phyloP scores from a whole-genome alignment of 2,888 invertebrate genomes.

The Epinotia ramella region DNA sequence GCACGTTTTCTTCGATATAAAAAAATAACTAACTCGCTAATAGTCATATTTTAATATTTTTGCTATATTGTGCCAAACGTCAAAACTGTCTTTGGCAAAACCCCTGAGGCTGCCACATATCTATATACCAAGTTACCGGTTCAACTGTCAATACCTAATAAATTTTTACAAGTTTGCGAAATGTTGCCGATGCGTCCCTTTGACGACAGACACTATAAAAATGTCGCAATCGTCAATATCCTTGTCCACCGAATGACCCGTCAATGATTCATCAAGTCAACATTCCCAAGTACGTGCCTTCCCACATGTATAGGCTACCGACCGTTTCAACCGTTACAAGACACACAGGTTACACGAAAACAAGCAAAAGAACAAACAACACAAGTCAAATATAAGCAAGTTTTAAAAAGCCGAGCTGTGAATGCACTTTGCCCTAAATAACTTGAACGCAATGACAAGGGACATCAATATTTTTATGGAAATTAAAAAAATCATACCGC shows the following conservation, averaged over 20 bases:
- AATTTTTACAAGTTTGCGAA: too few species aligned
- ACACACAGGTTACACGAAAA: conserved; percentile 5
- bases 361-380: not conserved
- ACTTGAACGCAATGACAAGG: not conserved
- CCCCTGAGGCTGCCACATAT: too few species aligned
- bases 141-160: too few species aligned
- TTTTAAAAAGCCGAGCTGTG: not conserved
- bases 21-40: too few species aligned
- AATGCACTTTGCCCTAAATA: not conserved
- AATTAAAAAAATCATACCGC: not conserved
- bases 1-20: too few species aligned
- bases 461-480: not conserved
- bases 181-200: not conserved
- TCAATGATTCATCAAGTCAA: conserved; percentile 19
- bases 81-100: too few species aligned
- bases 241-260: not conserved
- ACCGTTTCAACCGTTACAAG: conserved; percentile 22
- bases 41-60: too few species aligned
- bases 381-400: not conserved
- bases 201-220: too few species aligned
- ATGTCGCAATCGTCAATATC: not conserved
- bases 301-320: conserved; percentile 15
- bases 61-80: too few species aligned
- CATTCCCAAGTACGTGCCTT: conserved; percentile 2
- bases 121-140: too few species aligned